These are phyloP conservation scores for Microcaecilia unicolor DNA, from an alignment of 2,797 vertebrate species.

Conservation along the genomic window DNA sequence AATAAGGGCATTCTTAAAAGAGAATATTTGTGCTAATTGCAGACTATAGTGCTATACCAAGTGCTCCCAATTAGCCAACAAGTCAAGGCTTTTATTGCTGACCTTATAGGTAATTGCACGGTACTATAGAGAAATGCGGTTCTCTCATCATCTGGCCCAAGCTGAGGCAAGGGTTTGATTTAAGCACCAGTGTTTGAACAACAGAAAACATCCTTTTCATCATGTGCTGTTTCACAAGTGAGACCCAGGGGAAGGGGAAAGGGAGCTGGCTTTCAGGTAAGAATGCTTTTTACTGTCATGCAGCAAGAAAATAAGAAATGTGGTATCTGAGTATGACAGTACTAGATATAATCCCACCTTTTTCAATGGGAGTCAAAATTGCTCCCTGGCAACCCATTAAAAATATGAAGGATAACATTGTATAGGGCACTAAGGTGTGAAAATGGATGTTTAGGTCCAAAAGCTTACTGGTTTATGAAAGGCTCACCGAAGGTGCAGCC, in stretches of 20 bases:
- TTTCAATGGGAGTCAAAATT: slow-evolving; percentile 22
- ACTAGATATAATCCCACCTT: slow-evolving; percentile 24
- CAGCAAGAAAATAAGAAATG: background rate
- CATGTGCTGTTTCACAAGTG: slow-evolving; percentile 27
- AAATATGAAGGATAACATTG: no score
- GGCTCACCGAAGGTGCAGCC: no score
- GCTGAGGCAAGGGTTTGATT: slow-evolving; percentile 18
- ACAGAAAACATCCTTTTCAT: slow-evolving; percentile 27
- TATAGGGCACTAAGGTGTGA: no score
- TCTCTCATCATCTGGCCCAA: slow-evolving; percentile 27
- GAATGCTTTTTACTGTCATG: slow-evolving; percentile 28
- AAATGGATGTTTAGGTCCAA: no score
- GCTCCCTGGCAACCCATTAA: no score
- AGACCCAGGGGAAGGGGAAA: slow-evolving; percentile 21
- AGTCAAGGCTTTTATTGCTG: slow-evolving; percentile 12
- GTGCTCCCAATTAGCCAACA: slow-evolving; percentile 24
- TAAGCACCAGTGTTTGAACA: slow-evolving; percentile 18
- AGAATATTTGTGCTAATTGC: slow-evolving; percentile 15
- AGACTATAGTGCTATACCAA: slow-evolving; percentile 11
- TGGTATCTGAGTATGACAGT: slow-evolving; percentile 12
- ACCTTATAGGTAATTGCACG: slow-evolving; percentile 11
- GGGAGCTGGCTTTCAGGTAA: no score
- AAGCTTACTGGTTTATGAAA: no score
- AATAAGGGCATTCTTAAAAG: slow-evolving; percentile 10
- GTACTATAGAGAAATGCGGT: slow-evolving; percentile 17